Evolutionary conservation across 2,888 invertebrate species (phyloP).

Genomic region (Brassicogethes aeneus): DNA sequence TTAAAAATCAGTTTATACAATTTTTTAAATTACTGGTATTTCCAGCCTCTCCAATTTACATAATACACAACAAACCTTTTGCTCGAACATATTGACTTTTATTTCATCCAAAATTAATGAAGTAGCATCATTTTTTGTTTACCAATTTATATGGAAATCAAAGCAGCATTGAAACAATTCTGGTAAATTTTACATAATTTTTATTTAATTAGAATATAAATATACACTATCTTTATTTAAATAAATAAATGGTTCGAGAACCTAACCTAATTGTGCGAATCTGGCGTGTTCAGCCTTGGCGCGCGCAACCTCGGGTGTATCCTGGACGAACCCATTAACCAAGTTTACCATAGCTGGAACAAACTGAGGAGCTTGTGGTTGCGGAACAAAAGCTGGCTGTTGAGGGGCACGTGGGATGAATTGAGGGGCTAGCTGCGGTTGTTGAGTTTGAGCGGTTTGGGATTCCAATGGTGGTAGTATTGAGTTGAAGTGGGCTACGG

Average conservation of each 20-base stretch:
- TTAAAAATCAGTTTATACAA: not conserved
- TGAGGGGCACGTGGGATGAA: too few species aligned
- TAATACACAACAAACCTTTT: not conserved
- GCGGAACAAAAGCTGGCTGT: not conserved
- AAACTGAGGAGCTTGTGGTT: not conserved
- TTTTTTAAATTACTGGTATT: not conserved
- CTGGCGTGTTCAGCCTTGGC: conserved; percentile 8
- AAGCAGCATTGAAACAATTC: too few species aligned
- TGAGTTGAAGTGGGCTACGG: conserved; percentile 12
- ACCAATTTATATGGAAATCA: too few species aligned
- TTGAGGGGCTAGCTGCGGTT: too few species aligned
- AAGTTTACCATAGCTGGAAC: not conserved
- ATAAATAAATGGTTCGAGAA: conserved; percentile 2
- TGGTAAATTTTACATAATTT: too few species aligned
- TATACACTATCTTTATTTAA: too few species aligned
- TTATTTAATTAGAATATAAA: too few species aligned
- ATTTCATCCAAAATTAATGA: too few species aligned
- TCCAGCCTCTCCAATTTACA: not conserved
- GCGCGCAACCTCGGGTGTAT: conserved; percentile 8
- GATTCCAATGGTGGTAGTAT: conserved; percentile 13
- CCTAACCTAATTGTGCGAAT: conserved; percentile 5
- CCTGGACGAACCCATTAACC: conserved; percentile 3
- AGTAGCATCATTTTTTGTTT: too few species aligned
- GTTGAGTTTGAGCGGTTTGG: too few species aligned
- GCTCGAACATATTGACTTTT: too few species aligned